Conservation (phyloP, 2,113 vertebrate genomes). For the Syngnathus scovelli region DNA sequence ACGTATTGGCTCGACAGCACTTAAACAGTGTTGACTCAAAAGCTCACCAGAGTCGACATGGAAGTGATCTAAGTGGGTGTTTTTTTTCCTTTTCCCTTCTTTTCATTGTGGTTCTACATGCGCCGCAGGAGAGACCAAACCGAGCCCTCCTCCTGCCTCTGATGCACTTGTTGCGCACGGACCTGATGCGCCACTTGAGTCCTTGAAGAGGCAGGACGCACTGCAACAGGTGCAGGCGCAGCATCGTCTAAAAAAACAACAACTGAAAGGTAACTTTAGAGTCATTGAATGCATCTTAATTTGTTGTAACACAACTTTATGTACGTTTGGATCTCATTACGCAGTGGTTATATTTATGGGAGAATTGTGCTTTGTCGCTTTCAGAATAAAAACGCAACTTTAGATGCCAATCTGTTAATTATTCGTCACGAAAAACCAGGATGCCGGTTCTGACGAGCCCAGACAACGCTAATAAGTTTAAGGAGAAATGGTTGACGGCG, state of each 20-base stretch:
- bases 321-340: background rate
- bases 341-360: background rate
- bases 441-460: slow-evolving; percentile 75
- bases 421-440: slow-evolving; percentile 22
- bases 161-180: slow-evolving; percentile 64
- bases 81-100: background rate
- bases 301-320: background rate
- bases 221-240: slow-evolving; percentile 64
- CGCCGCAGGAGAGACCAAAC: slow-evolving; percentile 17
- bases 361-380: background rate
- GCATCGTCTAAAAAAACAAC: slow-evolving; percentile 24
- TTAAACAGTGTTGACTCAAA: background rate
- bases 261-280: slow-evolving; percentile 32
- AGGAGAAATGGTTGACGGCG: slow-evolving; percentile 68
- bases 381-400: slow-evolving; percentile 28
- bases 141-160: slow-evolving; percentile 29
- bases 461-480: slow-evolving; percentile 68
- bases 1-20: slow-evolving; percentile 10
- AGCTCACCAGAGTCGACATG: slow-evolving; percentile 8
- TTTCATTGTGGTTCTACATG: background rate
- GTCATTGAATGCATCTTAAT: slow-evolving; percentile 2
- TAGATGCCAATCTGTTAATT: slow-evolving; percentile 52
- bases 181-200: slow-evolving; percentile 43
- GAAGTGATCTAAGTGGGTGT: slow-evolving; percentile 22
- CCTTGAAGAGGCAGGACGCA: slow-evolving; percentile 41